Evolutionary conservation across 2,797 vertebrate species (phyloP).

Genomic region (Hydrolagus colliei): DNA sequence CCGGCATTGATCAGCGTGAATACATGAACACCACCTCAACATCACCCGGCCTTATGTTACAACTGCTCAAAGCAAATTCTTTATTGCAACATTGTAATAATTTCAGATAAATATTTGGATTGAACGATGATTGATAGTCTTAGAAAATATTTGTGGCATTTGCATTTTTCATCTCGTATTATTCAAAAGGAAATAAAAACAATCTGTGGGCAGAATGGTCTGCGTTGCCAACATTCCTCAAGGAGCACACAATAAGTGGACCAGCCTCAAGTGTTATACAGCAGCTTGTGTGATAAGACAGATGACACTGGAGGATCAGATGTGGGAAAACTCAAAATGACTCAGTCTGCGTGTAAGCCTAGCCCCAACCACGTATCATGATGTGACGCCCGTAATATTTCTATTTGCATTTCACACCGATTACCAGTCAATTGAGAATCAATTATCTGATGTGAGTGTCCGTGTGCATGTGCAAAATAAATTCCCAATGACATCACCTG

Average conservation of each 20-base stretch:
- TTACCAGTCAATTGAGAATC: too few species aligned
- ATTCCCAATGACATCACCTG: too few species aligned
- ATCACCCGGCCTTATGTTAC: background rate
- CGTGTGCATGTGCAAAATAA: too few species aligned
- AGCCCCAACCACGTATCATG: too few species aligned
- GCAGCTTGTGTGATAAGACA: background rate
- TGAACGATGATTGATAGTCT: background rate
- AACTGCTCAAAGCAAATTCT: conserved; percentile 3
- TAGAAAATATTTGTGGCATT: conserved; percentile 20
- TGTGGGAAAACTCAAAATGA: background rate
- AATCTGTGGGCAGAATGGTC: background rate
- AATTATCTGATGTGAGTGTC: too few species aligned
- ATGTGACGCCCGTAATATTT: too few species aligned
- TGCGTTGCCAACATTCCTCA: conserved; percentile 1
- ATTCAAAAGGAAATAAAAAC: background rate
- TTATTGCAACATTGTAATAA: background rate
- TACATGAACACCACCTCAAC: background rate
- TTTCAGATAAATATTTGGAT: conserved; percentile 10
- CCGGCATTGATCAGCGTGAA: background rate
- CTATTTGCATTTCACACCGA: too few species aligned
- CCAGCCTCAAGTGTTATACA: background rate
- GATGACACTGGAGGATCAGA: background rate
- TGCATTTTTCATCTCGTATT: conserved; percentile 14
- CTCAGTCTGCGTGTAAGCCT: background rate
- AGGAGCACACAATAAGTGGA: too few species aligned